Percentiles rank a stretch among this genome's conserved stretches.
These are phyloP conservation scores for Chamaedrilus cognettii DNA, from an alignment of 2,888 invertebrate genomes.

Conservation along the genomic window DNA sequence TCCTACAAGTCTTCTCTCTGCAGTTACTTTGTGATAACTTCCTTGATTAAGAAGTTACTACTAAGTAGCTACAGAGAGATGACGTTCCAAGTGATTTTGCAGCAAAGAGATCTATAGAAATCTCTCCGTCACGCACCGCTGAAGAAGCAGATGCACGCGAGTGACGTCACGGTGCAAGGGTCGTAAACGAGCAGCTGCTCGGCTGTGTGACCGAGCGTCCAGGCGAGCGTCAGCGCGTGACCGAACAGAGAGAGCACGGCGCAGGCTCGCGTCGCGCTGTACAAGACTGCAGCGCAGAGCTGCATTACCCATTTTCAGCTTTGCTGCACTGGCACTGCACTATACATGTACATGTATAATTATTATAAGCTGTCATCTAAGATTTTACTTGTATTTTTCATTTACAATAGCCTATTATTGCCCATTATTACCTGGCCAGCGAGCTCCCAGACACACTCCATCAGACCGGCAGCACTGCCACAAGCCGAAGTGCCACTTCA, in stretches of 20 bases:
- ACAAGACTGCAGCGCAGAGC: conserved; percentile 29
- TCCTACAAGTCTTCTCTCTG: too few relatives aligned
- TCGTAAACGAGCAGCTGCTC: conserved; percentile 37
- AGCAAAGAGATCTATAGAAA: too few relatives aligned
- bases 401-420: too few relatives aligned
- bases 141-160: conserved; percentile 24
- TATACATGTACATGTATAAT: too few relatives aligned
- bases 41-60: too few relatives aligned
- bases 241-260: conserved; percentile 33
- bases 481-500: conserved; percentile 35
- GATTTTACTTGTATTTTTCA: too few relatives aligned
- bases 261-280: conserved; percentile 33
- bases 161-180: conserved; percentile 30
- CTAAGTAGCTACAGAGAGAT: too few relatives aligned
- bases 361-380: too few relatives aligned
- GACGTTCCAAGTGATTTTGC: too few relatives aligned
- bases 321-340: too few relatives aligned
- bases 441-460: conserved; percentile 32
- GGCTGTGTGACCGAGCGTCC: conserved; percentile 35
- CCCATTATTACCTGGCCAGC: conserved; percentile 33
- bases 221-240: conserved; percentile 33
- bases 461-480: conserved; percentile 37
- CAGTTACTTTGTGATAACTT: too few relatives aligned
- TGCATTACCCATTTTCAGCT: too few relatives aligned
- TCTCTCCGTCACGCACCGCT: conserved; percentile 25